phyloP scores from a whole-genome alignment of 2,113 vertebrate species.

The Proteles cristata region DNA sequence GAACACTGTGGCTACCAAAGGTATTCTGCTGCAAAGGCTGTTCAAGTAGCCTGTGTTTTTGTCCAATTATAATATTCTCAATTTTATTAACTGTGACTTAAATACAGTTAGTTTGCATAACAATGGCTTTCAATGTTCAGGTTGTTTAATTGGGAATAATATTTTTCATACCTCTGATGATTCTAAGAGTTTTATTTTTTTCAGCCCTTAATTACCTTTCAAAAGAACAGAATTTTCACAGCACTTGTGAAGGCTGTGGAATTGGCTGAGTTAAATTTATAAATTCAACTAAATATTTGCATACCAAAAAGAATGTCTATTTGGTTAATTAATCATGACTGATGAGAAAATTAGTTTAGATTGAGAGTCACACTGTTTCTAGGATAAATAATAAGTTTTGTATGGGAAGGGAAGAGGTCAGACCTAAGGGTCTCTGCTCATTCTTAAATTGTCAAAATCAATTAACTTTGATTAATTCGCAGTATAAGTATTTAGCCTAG shows the following conservation, averaged over 20 bases:
- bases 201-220: background rate
- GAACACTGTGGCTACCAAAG: background rate
- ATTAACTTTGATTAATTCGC: background rate
- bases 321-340: background rate
- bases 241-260: background rate
- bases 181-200: slow-evolving; percentile 5
- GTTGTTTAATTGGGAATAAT: background rate
- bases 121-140: background rate
- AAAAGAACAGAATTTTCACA: slow-evolving; percentile 31
- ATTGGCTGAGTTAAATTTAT: background rate
- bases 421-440: background rate
- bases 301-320: background rate
- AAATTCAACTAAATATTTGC: slow-evolving; percentile 24
- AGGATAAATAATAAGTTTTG: background rate
- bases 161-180: background rate
- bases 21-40: background rate
- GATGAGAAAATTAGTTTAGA: slow-evolving; percentile 30
- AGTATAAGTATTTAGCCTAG: background rate
- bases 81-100: slow-evolving; percentile 28
- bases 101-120: background rate
- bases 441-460: background rate
- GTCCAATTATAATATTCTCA: background rate
- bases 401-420: background rate
- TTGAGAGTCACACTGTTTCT: slow-evolving; percentile 40
- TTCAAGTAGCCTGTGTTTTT: background rate